Base-by-base conservation (phyloP, 2,113 vertebrate species). In the Tupaia chinensis region DNA sequence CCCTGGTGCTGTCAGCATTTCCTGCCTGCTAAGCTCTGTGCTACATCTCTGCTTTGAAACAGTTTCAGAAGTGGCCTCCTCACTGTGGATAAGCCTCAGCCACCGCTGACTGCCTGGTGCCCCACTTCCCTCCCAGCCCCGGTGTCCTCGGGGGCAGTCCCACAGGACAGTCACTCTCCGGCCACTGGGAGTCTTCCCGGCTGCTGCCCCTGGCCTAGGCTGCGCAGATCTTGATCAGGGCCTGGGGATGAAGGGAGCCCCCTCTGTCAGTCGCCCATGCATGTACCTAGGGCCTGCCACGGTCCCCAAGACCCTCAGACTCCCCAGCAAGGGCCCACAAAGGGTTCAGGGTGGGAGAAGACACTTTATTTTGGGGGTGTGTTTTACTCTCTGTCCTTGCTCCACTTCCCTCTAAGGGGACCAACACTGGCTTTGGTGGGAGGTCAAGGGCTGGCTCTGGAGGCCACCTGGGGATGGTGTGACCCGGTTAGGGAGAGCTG, bases 341-440 rank as follows among this genome's bases (percentile, higher is more conserved):
- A 17, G 7, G 29, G 29, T 60, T 68, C 25, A 1, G 66, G 13
- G 25, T 7, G 7, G 29, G 25, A 81, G 74, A 70, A 32, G 63
- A 23, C 23, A 0, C 19, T 19, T 81, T 58, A 14, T 53, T 70
- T 20, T 16, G 16, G 44, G 44, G 12, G 4, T 17, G 66, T 34
- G 60, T 19, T 44, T 61, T 27, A 1, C 4, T 63, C 22, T 78
- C n/a, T 19, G 0, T 1, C 19, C 16, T 3, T 0, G 19, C 8
- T 27, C 15, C 56, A 16, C 5, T 44, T 74, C 61, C 14, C n/a
- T 61, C 68, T 14, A 0, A 29, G 61, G 63, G 79, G 44, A 65
- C 32, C 19, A 13, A 19, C 80, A 14, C 53, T 25, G 32, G 63
- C 10, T 56, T 27, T 15, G 13, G 23, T n/a, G 72, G 25, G 22